These are phyloP conservation scores for Hydrochoerus hydrochaeris DNA, from an alignment of 2,113 vertebrate genomes.

Conservation along the genomic window DNA sequence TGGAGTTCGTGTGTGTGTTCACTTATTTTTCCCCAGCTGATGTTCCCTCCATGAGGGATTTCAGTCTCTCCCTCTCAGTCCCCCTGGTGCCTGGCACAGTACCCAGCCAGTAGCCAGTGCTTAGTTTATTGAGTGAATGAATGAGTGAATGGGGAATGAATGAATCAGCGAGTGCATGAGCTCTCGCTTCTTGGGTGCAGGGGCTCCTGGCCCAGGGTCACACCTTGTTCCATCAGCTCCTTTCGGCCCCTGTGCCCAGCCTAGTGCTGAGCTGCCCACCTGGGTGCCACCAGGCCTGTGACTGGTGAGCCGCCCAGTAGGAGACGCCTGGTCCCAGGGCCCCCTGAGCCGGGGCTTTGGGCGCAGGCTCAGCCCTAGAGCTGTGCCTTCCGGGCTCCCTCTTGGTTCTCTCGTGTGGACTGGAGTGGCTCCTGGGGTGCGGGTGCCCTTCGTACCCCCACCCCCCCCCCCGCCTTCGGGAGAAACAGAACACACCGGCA, in stretches of 20 bases:
- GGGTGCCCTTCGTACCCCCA: background rate
- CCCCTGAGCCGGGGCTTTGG: background rate
- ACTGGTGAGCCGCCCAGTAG: background rate
- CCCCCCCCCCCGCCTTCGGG: background rate
- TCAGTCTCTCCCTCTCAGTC: background rate
- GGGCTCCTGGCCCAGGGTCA: background rate
- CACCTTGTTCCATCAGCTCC: background rate
- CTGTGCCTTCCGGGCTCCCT: background rate
- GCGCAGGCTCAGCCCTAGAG: background rate
- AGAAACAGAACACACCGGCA: background rate
- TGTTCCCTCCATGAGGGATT: background rate
- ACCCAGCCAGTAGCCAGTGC: background rate
- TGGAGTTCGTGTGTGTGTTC: background rate
- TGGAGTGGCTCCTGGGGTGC: background rate
- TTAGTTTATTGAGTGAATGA: background rate
- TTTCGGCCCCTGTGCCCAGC: background rate
- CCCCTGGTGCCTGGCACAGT: background rate
- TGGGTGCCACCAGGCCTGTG: background rate
- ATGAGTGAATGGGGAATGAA: background rate
- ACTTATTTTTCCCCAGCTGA: background rate
- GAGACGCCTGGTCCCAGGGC: background rate
- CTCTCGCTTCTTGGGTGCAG: background rate
- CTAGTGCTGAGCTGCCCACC: background rate
- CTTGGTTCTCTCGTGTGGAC: background rate
- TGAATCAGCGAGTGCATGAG: rapidly evolving